Conservation (phyloP, 2,888 invertebrate species). For the Pinctada fucata region DNA sequence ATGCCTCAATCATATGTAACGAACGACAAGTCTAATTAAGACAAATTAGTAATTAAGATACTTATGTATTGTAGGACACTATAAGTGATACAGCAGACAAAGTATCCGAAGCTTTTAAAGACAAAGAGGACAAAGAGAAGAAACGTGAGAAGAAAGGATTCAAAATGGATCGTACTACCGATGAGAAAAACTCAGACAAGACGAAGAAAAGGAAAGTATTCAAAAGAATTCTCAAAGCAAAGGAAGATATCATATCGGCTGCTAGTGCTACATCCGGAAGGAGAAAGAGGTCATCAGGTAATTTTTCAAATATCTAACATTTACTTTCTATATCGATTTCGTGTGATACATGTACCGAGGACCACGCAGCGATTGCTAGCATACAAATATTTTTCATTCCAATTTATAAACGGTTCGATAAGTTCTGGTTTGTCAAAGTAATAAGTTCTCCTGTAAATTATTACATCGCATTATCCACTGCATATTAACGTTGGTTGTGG, state of each 20-base stretch:
- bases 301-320: slow-evolving; percentile 3
- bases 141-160: slow-evolving; percentile 38
- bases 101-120: slow-evolving; percentile 38
- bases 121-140: slow-evolving; percentile 25
- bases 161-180: slow-evolving; percentile 25
- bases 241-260: slow-evolving; percentile 13
- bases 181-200: slow-evolving; percentile 30
- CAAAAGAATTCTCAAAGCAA: slow-evolving; percentile 19
- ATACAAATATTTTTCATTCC: too few species aligned
- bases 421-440: too few species aligned
- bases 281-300: slow-evolving; percentile 41
- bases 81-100: slow-evolving; percentile 31
- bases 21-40: neutral
- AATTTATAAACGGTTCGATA: too few species aligned
- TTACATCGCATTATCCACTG: too few species aligned
- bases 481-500: too few species aligned
- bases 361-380: too few species aligned
- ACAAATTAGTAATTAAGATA: neutral
- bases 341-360: too few species aligned
- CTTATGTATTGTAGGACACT: neutral
- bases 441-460: too few species aligned
- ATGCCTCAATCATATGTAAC: neutral
- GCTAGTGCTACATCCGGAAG: slow-evolving; percentile 27
- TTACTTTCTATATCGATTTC: too few species aligned
- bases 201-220: slow-evolving; percentile 32